Evolutionary conservation across 2,888 invertebrate genomes (phyloP).

Genomic region (Flexamia atlantica): DNA sequence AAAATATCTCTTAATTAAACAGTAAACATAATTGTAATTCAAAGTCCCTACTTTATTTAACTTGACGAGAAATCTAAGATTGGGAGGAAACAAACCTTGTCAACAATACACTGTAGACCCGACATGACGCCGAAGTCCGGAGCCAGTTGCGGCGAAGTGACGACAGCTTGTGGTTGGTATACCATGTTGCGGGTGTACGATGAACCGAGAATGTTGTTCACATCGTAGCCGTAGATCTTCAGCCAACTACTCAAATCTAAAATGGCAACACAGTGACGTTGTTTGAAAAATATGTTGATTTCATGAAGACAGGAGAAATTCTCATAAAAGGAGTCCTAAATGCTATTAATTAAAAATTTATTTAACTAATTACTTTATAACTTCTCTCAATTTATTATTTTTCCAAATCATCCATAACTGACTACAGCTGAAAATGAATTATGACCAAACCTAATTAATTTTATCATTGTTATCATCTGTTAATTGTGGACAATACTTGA

Average conservation of each 20-base stretch:
- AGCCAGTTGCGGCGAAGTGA: constrained; percentile 88
- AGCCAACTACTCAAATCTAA: constrained; percentile 91
- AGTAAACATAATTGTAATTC: too few species aligned
- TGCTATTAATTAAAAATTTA: not conserved
- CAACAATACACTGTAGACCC: constrained; percentile 92
- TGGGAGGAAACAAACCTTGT: too few species aligned
- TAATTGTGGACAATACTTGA: too few species aligned
- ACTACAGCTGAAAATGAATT: too few species aligned
- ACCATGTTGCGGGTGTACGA: constrained; percentile 88
- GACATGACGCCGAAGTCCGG: constrained; percentile 95
- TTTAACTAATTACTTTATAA: not conserved
- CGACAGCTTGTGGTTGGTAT: constrained; percentile 87
- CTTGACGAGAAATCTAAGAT: too few species aligned
- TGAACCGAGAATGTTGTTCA: constrained; percentile 90
- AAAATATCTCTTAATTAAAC: too few species aligned
- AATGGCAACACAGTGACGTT: not conserved
- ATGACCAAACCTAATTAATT: too few species aligned
- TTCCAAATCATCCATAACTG: too few species aligned
- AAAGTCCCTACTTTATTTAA: too few species aligned
- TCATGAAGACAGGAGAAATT: too few species aligned
- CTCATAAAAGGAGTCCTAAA: not conserved
- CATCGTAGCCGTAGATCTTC: constrained; percentile 90
- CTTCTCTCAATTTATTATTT: too few species aligned
- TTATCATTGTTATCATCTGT: too few species aligned
- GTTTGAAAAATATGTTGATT: not conserved